Base-by-base conservation (phyloP, 1,140 invertebrate genomes). In the Halyomorpha halys region DNA sequence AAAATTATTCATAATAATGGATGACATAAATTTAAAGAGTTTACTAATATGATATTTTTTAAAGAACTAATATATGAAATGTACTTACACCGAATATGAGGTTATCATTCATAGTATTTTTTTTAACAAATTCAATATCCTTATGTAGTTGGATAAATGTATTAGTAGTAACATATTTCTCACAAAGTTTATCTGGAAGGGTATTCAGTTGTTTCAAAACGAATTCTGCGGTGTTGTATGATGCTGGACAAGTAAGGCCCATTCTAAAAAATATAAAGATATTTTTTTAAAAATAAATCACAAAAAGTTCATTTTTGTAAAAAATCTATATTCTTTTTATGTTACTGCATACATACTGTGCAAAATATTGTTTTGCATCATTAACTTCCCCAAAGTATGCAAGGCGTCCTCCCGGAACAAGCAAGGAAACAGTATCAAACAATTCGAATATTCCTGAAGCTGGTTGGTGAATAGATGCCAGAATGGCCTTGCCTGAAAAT, bases 391-490 rank as follows among this genome's bases (percentile, higher is more conserved):
- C 65, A 47, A 64, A 66, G 45, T 47, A 95, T 0, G 89, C 86
- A 19, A 91, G 79, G 68, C 84, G 78, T 14, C 92, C 93, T 63
- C 83, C 83, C 3, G 90, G 79, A 59, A 94, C 74, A 18, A 94
- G 74, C 16, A 93, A 78, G n/a, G 90, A 62, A 3, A 72, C 59
- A 1, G 89, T 83, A 75, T 98, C 94, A 74, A 98, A 97, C 82
- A 92, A 94, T 75, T 96, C 91, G 74, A 98, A 97, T 16, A 97
- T 76, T 69, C 93, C 85, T 3, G 94, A 93, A 67, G 91, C 94
- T 3, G 95, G 94, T 73, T 98, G 95, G 76, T 98, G 95, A 68
- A 98, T 97, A 11, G 94, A 97, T 73, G 94, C 95, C 61, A 97
- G 89, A 60, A 98, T 67, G 0, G 69, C 89, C 59, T 72, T 72